phyloP scores from a whole-genome alignment of 30 jellyfish, hydroid and myxozoan species.

The Pelagia noctiluca region DNA sequence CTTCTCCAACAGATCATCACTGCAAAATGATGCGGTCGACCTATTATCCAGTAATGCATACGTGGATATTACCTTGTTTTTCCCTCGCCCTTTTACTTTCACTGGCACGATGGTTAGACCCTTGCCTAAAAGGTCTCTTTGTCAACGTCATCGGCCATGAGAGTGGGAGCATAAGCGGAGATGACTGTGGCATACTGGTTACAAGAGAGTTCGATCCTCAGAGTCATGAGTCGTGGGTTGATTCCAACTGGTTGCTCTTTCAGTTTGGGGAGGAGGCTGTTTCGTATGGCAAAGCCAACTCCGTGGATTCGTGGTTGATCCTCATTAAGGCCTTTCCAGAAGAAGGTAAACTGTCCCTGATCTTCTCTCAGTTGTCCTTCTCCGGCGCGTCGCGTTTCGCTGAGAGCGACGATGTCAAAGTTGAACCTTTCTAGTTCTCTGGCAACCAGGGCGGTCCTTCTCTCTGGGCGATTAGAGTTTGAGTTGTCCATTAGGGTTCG shows the following conservation, averaged over 20 bases:
- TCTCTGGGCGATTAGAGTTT: constrained; percentile 29
- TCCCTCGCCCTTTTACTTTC: too few species aligned
- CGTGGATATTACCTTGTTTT: too few species aligned
- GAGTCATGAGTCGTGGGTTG: constrained; percentile 22
- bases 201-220: constrained; percentile 22
- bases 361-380: constrained; percentile 22
- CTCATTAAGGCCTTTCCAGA: constrained; percentile 28
- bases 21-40: too few species aligned
- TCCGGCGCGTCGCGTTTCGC: constrained; percentile 20
- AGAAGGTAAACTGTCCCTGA: constrained; percentile 31
- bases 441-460: constrained; percentile 42
- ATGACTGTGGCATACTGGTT: constrained; percentile 27
- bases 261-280: neutral
- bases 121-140: constrained; percentile 23
- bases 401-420: constrained; percentile 43
- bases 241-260: constrained; percentile 8
- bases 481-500: constrained; percentile 32
- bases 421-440: constrained; percentile 16
- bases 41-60: too few species aligned
- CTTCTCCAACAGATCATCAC: too few species aligned
- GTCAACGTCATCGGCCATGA: constrained; percentile 25
- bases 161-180: constrained; percentile 54
- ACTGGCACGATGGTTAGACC: too few species aligned
- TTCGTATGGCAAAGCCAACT: constrained; percentile 34
- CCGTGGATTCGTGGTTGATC: constrained; percentile 1